phyloP scores from a whole-genome alignment of 2,113 vertebrate genomes.

The Hyla sarda region DNA sequence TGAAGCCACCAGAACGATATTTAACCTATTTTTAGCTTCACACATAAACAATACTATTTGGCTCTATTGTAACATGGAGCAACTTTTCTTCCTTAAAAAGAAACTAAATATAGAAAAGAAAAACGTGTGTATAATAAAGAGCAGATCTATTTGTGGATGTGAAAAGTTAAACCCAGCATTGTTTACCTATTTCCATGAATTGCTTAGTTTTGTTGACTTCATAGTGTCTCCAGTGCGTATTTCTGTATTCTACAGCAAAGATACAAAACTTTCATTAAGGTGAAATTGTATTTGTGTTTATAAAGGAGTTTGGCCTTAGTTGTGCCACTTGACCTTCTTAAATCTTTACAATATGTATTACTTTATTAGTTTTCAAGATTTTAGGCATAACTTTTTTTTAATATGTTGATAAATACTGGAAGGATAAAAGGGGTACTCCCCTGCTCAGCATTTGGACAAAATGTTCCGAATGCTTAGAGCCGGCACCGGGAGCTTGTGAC shows the following conservation, averaged over 20 bases:
- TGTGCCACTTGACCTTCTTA: neutral
- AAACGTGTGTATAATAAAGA: conserved; percentile 15
- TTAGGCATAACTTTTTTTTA: too few species aligned
- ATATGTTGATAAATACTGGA: too few species aligned
- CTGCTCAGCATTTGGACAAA: too few species aligned
- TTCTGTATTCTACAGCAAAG: neutral
- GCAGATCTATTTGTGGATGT: conserved; percentile 22
- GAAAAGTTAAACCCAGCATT: neutral
- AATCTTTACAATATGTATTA: neutral
- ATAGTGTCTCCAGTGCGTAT: neutral
- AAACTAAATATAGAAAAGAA: conserved; percentile 41
- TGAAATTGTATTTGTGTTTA: neutral
- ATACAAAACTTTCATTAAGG: too few species aligned
- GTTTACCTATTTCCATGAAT: neutral
- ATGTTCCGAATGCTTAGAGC: too few species aligned
- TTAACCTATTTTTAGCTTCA: conserved; percentile 20
- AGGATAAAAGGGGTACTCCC: too few species aligned
- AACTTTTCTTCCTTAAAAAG: conserved; percentile 9
- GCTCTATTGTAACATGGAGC: conserved; percentile 13
- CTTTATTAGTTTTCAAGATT: neutral
- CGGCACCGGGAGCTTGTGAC: too few species aligned
- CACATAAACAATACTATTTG: conserved; percentile 32
- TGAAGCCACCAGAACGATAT: neutral
- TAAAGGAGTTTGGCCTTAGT: neutral
- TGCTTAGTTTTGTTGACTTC: neutral